A percentile compares a stretch with the other conserved stretches of the same genome.
Evolutionary conservation across 2,113 vertebrate species (phyloP).

Genomic region (Notothenia rossii): DNA sequence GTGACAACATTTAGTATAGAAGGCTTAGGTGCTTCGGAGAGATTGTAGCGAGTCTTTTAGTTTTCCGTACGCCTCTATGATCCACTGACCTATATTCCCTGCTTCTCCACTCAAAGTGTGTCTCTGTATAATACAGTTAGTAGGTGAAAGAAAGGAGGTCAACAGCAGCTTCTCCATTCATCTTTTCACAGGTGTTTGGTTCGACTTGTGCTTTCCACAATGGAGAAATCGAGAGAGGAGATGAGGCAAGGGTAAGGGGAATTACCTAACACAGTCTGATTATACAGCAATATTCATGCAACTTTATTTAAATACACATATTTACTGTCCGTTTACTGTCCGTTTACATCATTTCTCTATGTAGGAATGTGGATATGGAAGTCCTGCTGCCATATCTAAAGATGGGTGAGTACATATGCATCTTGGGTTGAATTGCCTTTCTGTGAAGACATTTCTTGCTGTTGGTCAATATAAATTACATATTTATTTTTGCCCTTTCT

Average conservation of each 20-base stretch:
- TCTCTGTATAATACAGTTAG: conserved; percentile 75
- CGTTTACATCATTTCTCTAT: too few relatives aligned
- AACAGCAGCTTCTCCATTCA: conserved; percentile 61
- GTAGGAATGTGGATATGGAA: conserved; percentile 81
- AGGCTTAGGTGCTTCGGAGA: conserved; percentile 32
- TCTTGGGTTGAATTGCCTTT: background rate
- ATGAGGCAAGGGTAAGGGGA: conserved; percentile 76
- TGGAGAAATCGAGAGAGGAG: conserved; percentile 76
- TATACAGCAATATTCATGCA: background rate
- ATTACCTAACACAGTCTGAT: background rate
- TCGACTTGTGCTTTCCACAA: conserved; percentile 82
- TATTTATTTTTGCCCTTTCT: conserved; percentile 46
- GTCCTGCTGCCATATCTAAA: conserved; percentile 85
- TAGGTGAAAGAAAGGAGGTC: conserved; percentile 78
- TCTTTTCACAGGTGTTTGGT: conserved; percentile 88
- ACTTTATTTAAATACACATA: background rate
- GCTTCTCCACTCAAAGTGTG: conserved; percentile 66
- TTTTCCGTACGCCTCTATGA: conserved; percentile 64
- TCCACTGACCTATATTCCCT: conserved; percentile 77
- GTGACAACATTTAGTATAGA: conserved; percentile 14
- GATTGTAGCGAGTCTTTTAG: conserved; percentile 38
- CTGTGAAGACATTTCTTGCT: background rate
- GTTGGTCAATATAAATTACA: conserved; percentile 3
- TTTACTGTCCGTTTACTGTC: background rate
- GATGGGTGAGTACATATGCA: conserved; percentile 82